Conservation (phyloP, 2,797 vertebrate genomes). For the Hippocampus kuda region DNA sequence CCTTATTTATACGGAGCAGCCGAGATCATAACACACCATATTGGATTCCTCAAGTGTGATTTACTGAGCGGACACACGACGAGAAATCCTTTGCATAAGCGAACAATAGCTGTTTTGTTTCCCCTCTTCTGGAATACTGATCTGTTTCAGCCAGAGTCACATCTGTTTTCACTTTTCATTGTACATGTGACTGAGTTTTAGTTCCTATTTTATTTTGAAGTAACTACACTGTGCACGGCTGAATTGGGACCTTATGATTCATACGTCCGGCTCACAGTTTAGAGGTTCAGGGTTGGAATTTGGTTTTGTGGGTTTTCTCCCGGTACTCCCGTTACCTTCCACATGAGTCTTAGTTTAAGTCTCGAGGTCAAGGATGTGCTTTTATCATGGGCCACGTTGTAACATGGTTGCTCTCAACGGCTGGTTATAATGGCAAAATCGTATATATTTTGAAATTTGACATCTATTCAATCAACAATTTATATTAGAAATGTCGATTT, state of each 20-base stretch:
- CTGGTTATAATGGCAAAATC: too few relatives aligned
- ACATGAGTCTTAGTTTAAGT: neutral
- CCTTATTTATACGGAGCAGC: constrained; percentile 16
- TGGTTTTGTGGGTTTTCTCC: neutral
- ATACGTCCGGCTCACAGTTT: neutral
- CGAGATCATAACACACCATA: neutral
- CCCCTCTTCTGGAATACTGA: constrained; percentile 5
- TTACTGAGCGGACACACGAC: neutral
- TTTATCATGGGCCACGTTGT: neutral
- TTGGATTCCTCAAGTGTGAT: constrained; percentile 7
- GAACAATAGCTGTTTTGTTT: constrained; percentile 21
- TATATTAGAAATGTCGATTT: too few relatives aligned
- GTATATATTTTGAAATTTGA: too few relatives aligned
- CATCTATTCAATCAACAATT: too few relatives aligned
- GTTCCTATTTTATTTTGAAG: neutral
- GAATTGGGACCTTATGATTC: neutral
- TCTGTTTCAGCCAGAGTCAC: constrained; percentile 4
- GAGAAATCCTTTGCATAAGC: constrained; percentile 21
- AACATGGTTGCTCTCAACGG: neutral
- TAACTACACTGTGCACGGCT: neutral
- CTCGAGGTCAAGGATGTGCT: neutral
- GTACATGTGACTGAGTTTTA: too few relatives aligned
- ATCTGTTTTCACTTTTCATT: neutral
- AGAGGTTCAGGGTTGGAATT: neutral
- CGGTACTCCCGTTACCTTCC: neutral